Conservation (phyloP, 2,888 invertebrate species). For the Lasioglossum pauxillum region DNA sequence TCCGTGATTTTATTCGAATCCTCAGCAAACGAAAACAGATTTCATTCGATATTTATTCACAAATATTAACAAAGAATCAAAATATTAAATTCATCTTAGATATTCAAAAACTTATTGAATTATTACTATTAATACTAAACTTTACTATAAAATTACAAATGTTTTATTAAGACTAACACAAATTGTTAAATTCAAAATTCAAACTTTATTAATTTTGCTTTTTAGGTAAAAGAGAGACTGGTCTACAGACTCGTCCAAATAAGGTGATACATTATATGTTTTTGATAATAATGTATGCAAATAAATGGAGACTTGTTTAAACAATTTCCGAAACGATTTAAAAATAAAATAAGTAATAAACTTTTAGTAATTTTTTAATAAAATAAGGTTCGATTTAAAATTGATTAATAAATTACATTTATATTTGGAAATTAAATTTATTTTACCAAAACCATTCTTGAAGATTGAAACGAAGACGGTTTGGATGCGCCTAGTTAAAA, state of each 20-base stretch:
- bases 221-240: not conserved
- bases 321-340: not conserved
- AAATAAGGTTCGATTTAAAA: not conserved
- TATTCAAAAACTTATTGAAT: too few species aligned
- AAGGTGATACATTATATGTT: too few species aligned
- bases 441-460: not conserved
- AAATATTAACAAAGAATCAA: not conserved
- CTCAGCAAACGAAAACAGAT: too few species aligned
- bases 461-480: not conserved
- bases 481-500: slow-evolving; percentile 22
- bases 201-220: not conserved
- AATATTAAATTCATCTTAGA: not conserved
- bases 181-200: not conserved
- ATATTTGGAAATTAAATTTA: not conserved
- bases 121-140: too few species aligned
- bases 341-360: not conserved
- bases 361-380: not conserved
- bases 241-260: too few species aligned
- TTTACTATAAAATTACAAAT: too few species aligned
- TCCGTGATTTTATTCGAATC: not conserved
- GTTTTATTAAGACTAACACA: too few species aligned
- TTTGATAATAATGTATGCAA: too few species aligned
- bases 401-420: not conserved
- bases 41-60: too few species aligned
- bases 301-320: not conserved